Evolutionary conservation across 92 coral and sea anemone genomes (phyloP).

Genomic region (Parazoanthus atlanticus): DNA sequence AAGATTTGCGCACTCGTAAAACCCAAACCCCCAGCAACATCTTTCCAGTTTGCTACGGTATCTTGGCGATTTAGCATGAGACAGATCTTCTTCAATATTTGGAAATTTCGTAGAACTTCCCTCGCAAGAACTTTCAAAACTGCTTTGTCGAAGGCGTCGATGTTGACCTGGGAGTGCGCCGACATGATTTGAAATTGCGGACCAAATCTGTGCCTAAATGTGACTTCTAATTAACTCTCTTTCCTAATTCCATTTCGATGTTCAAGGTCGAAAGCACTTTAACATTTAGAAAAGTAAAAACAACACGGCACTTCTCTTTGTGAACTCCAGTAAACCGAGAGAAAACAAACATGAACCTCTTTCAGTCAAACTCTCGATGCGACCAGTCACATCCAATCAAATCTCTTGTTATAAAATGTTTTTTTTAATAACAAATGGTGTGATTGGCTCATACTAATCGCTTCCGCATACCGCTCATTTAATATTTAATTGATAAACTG

Average conservation of each 20-base stretch:
- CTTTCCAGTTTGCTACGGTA: conserved; percentile 38
- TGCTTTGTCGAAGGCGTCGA: neutral
- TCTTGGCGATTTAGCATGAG: conserved; percentile 41
- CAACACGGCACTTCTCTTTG: neutral
- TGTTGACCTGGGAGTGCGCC: neutral
- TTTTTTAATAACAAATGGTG: neutral
- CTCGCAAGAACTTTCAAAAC: conserved; percentile 9
- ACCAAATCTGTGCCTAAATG: neutral
- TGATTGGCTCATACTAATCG: neutral
- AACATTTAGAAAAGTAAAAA: neutral
- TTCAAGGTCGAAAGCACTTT: neutral
- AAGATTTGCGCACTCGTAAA: conserved; percentile 36
- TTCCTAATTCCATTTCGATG: neutral
- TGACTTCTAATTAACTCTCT: too few relatives aligned
- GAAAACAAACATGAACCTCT: too few relatives aligned
- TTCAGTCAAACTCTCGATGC: neutral
- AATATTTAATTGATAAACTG: too few relatives aligned
- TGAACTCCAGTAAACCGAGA: neutral
- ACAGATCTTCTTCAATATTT: conserved; percentile 25
- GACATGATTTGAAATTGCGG: neutral
- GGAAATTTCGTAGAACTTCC: neutral
- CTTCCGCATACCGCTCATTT: neutral
- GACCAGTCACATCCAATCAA: conserved; percentile 6
- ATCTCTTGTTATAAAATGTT: neutral
- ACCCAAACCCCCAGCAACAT: conserved; percentile 29